These are phyloP conservation scores for Atherinosoma microstoma DNA, from an alignment of 2,797 vertebrate species.

Conservation along the genomic window DNA sequence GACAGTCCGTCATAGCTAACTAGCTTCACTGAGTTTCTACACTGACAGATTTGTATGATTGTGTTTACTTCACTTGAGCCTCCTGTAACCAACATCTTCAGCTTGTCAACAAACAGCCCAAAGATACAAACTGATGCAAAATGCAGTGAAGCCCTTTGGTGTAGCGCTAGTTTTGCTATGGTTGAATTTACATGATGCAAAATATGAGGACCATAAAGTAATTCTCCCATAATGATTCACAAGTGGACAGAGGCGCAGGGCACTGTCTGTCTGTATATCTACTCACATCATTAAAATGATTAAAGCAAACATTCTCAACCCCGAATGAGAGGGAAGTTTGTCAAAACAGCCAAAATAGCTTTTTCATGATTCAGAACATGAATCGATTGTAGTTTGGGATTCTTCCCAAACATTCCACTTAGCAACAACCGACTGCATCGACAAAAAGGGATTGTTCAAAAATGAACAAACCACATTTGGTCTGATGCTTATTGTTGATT, in stretches of 20 bases:
- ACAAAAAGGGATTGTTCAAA: constrained; percentile 3
- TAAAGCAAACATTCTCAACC: constrained; percentile 9
- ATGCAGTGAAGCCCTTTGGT: constrained; percentile 12
- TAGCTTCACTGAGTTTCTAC: constrained; percentile 4
- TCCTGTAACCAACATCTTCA: constrained; percentile 12
- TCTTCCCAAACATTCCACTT: constrained; percentile 20
- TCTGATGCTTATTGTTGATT: not conserved
- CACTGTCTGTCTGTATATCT: constrained; percentile 6
- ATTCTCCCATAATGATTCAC: not conserved
- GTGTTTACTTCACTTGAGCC: constrained; percentile 4
- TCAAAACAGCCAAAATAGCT: not conserved
- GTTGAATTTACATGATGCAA: constrained; percentile 5
- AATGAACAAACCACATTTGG: not conserved
- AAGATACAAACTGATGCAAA: constrained; percentile 29
- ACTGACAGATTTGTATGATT: not conserved
- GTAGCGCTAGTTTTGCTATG: not conserved
- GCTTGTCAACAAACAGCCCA: constrained; percentile 29
- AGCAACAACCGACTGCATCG: constrained; percentile 6
- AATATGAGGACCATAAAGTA: constrained; percentile 5
- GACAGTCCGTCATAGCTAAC: constrained; percentile 13
- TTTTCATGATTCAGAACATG: constrained; percentile 15
- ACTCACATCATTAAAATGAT: constrained; percentile 18
- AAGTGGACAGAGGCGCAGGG: not conserved
- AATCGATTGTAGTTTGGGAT: not conserved
- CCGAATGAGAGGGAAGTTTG: constrained; percentile 10